Evolutionary conservation across 2,113 vertebrate species (phyloP).

Genomic region (Fregata magnificens): DNA sequence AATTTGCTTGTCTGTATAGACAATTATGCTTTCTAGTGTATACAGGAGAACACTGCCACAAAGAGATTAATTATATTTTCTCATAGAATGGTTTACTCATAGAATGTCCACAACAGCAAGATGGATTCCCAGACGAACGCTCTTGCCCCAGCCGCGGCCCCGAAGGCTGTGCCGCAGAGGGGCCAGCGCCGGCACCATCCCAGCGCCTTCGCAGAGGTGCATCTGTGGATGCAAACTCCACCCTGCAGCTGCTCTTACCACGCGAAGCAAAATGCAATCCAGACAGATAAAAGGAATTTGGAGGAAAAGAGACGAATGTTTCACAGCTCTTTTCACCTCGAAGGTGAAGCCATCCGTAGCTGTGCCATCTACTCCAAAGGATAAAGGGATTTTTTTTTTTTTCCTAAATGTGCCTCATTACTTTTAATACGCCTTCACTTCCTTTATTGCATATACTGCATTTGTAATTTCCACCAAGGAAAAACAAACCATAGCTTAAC

Average conservation of each 20-base stretch:
- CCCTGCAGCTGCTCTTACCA: slow-evolving; percentile 34
- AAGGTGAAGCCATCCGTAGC: neutral
- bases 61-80: slow-evolving; percentile 27
- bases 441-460: slow-evolving; percentile 34
- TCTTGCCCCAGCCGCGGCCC: neutral
- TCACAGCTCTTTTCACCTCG: slow-evolving; percentile 17
- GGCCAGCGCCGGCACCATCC: rapidly evolving
- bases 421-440: slow-evolving; percentile 36
- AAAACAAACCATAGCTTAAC: slow-evolving; percentile 55
- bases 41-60: neutral
- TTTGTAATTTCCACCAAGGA: slow-evolving; percentile 55
- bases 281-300: slow-evolving; percentile 21
- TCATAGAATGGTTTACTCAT: neutral
- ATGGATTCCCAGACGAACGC: neutral
- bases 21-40: neutral
- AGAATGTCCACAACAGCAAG: neutral
- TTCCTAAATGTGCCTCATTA: neutral
- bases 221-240: neutral
- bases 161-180: rapidly evolving
- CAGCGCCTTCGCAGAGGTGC: neutral
- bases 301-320: neutral
- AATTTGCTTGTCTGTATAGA: slow-evolving; percentile 20
- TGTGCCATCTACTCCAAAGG: neutral
- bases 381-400: neutral
- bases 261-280: neutral